Conservation (phyloP, 1,140 invertebrate species). For the Aphaenogaster rudis region DNA sequence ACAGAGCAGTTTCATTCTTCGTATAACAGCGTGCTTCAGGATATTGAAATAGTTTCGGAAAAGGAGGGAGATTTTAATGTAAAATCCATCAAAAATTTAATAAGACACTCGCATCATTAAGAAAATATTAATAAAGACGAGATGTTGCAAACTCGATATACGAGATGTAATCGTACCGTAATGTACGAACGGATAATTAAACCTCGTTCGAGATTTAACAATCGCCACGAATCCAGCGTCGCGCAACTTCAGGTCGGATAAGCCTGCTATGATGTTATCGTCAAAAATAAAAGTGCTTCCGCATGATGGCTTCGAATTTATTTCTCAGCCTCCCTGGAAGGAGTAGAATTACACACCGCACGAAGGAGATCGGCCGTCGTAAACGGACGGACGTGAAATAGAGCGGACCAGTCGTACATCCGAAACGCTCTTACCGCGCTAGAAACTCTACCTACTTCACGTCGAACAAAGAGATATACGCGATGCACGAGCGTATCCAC, state of each 20-base stretch:
- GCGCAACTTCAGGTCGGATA: background rate
- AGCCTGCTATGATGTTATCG: too few relatives aligned
- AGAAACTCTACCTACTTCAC: constrained; percentile 38
- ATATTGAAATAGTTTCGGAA: background rate
- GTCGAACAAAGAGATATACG: constrained; percentile 36
- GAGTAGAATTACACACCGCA: constrained; percentile 7
- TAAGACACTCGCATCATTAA: background rate
- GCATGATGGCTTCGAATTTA: background rate
- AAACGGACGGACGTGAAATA: constrained; percentile 48
- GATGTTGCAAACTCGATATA: background rate
- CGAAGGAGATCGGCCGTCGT: constrained; percentile 21
- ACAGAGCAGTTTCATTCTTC: background rate
- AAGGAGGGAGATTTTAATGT: background rate
- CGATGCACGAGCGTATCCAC: background rate
- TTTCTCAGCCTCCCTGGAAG: background rate
- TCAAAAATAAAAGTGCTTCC: constrained; percentile 28
- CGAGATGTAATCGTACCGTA: background rate
- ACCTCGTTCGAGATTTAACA: background rate
- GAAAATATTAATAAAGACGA: background rate
- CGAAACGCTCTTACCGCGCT: constrained; percentile 51
- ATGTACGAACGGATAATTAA: background rate
- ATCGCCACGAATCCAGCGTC: background rate
- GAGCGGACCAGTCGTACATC: constrained; percentile 47
- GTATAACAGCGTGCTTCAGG: too few relatives aligned
- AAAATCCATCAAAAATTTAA: background rate